Evolutionary conservation across 2,797 vertebrate species (phyloP).

Genomic region (Poecilia gillii): DNA sequence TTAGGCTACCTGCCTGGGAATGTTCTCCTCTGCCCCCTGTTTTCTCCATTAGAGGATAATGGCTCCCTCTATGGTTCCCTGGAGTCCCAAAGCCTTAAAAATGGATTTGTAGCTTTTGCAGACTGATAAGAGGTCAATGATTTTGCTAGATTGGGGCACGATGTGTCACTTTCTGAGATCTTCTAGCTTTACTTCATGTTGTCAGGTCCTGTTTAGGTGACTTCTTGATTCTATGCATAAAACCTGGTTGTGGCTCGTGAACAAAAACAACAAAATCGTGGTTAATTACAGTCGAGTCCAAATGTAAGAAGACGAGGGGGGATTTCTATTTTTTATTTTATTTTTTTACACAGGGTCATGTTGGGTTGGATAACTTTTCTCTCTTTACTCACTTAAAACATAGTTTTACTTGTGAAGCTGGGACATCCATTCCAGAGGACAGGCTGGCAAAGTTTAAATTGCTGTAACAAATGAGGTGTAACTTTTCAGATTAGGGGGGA

Average conservation of each 20-base stretch:
- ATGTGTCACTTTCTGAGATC: background rate
- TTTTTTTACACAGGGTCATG: background rate
- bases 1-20: background rate
- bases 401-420: background rate
- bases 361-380: background rate
- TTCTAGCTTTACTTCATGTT: background rate
- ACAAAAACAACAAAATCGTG: background rate
- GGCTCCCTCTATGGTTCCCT: background rate
- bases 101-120: background rate
- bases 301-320: background rate
- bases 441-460: background rate
- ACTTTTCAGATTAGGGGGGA: background rate
- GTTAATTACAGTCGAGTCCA: background rate
- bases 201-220: background rate
- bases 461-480: background rate
- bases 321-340: background rate
- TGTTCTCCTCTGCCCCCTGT: background rate
- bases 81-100: background rate
- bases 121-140: background rate
- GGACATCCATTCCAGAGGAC: background rate
- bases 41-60: background rate
- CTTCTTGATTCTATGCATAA: background rate
- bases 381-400: background rate
- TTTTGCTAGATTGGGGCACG: background rate
- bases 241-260: background rate